Evolutionary conservation across 2,888 invertebrate genomes (phyloP), one percentile per base, ranked within the genome.

Genomic region (Lepidocyrtoides sp.): DNA sequence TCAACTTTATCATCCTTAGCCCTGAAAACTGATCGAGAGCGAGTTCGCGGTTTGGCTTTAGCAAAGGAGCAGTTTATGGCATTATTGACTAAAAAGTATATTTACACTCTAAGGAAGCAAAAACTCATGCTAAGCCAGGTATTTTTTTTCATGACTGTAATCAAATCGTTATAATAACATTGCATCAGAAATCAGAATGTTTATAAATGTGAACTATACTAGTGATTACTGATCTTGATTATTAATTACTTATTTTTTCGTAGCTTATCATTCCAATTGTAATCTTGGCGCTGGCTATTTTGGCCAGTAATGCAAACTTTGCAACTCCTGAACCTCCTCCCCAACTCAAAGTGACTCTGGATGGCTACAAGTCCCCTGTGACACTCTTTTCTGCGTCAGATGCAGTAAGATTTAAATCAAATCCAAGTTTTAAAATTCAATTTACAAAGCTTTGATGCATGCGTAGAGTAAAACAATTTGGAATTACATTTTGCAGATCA

Each of bases 101-200:
- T 91, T n/a, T 94, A 94, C 72, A 93, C 94, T n/a, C 12, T 93
- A 17, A 26, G 94, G 41, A 93, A 93, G 69, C 85, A 90, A 41
- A 81, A 88, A 23, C 72, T 94, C 12, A 90, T 94, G 82, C 20
- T 94, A 7, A 92, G 92, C 66, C 94, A 94, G 91, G 93, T 94
- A 86, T 54, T 29, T 57, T 23, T 57, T 81, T 44, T 20, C n/a
- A n/a, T n/a, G n/a, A n/a, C n/a, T n/a, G n/a, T n/a, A n/a, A n/a
- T n/a, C n/a, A n/a, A n/a, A n/a, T n/a, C n/a, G n/a, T n/a, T n/a
- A n/a, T n/a, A n/a, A n/a, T n/a, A n/a, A n/a, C n/a, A n/a, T n/a
- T n/a, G n/a, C n/a, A n/a, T n/a, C n/a, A n/a, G n/a, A 0, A 41
- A 41, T 44, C 36, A 72, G 3, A n/a, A 51, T 51, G 36, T 36